Evolutionary conservation across 1,140 invertebrate genomes (phyloP), one percentile per base, ranked within the genome.

Genomic region (Diabrotica virgifera): DNA sequence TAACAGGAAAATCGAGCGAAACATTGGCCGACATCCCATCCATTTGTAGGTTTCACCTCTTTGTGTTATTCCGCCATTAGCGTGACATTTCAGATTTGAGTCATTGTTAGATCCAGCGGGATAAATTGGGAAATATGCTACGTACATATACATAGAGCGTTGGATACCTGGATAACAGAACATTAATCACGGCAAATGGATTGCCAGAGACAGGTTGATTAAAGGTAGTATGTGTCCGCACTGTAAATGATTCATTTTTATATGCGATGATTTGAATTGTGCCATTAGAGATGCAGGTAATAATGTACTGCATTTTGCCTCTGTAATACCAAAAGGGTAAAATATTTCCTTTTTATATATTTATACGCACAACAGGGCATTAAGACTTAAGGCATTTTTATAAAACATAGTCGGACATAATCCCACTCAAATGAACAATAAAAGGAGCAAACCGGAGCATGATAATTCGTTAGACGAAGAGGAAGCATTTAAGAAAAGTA

Each of bases 111-210:
- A 57, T 57, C 36, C 55, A 35, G 37, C 8, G 5, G 36, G n/a
- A 53, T 12, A 36, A 12, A 57, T 40, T 57, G 55, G 10, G 55
- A 57, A 57, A 57, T 57, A 57, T 57, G 55, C 55, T 57, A 37
- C 55, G 4, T 57, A 36, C 36, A 57, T 36, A 46, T n/a, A 46
- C n/a, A 46, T 46, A n/a, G 40, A 46, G n/a, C 40, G 4, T 8
- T 46, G 40, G n/a, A 46, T 46, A 46, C 40, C 40, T 46, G 40
- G 40, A 46, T 46, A 46, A 46, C 55, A 12, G 7, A 9, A 37
- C 36, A 57, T 57, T 40, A 57, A 57, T 57, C 55, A 57, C 37
- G 11, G 36, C 55, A 57, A 57, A 57, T 57, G 55, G 55, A 57
- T 57, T 57, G 24, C 36, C 10, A 36, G 7, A 36, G 55, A 57